Evolutionary conservation across 2,888 invertebrate species (phyloP).

Genomic region (Diarsia dahlii): DNA sequence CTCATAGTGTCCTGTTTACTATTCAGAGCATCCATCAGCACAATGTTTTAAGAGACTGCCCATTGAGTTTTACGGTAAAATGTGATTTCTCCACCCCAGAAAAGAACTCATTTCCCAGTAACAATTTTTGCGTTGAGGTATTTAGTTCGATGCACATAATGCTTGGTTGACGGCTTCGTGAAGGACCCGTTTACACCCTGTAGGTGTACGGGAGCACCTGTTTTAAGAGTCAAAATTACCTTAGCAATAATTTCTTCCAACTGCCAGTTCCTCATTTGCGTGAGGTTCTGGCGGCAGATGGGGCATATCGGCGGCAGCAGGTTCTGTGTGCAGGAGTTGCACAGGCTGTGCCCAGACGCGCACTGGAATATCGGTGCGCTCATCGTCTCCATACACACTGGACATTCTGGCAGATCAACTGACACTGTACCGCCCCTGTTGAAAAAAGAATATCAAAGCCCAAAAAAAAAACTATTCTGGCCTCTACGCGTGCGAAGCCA

Average conservation of each 20-base stretch:
- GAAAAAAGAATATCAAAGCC: neutral
- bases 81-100: no score
- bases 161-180: no score
- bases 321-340: slow-evolving; percentile 78
- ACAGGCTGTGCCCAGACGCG: slow-evolving; percentile 85
- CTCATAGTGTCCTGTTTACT: no score
- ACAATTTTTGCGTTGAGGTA: no score
- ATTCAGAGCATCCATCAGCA: no score
- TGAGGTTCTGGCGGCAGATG: slow-evolving; percentile 85
- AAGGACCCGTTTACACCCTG: no score
- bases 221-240: slow-evolving; percentile 67
- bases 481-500: neutral
- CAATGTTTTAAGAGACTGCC: no score
- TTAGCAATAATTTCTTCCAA: slow-evolving; percentile 83
- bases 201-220: no score
- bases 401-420: slow-evolving; percentile 84
- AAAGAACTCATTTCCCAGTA: no score
- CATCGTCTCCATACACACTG: slow-evolving; percentile 84
- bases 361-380: slow-evolving; percentile 85
- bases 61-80: no score
- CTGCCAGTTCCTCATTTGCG: slow-evolving; percentile 86
- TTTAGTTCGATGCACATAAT: no score
- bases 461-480: no score
- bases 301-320: slow-evolving; percentile 82
- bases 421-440: slow-evolving; percentile 64